Base-by-base conservation (phyloP, 1,140 invertebrate species). In the Drosophila saltans region DNA sequence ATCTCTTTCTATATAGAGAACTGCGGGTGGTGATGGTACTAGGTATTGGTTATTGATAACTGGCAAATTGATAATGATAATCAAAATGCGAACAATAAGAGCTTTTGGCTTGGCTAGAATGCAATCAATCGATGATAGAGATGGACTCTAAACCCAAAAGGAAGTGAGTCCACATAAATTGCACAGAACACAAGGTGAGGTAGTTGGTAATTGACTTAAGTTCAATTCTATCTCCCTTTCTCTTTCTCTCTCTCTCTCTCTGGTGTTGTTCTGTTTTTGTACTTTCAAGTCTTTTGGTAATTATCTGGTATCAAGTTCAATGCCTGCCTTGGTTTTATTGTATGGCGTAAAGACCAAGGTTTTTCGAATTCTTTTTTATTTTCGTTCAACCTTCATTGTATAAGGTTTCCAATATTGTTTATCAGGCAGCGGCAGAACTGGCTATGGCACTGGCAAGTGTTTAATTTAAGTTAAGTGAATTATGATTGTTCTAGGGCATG, bases 231-330 rank as follows among this genome's bases (percentile, higher is more conserved):
- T 36, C 33, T 7, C 33, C 6, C 33, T 36, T 5, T 7, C 33
- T 36, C 33, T 36, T 5, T 36, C 4, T 36, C 33, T 36, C 33
- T 36, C 33, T 36, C 33, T 36, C 33, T 36, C 3, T 36, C 6
- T 36, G 9, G 8, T 48, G 6, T n/a, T 24, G 16, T 48, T 48
- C 5, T 48, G 16, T 48, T 45, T 24, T 36, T 36, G 33, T 36
- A 36, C 33, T 36, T 36, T 36, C 33, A 7, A 36, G 33, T 36
- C 21, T 52, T 52, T 24, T 52, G 21, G 9, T 52, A 52, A 76
- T 76, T 66, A 55, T 8, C 39, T 28, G 9, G 60, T 76, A 76
- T 75, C 72, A 75, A 75, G 73, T 75, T 75, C 73, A 75, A 75
- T 75, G 74, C 73, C 74, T 77, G 73, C 52, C 39, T 61, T 48